Percentiles rank a stretch among this genome's conserved stretches.
Conservation (phyloP, 2,888 invertebrate species). For the Rhopalosiphum nymphaeae region DNA sequence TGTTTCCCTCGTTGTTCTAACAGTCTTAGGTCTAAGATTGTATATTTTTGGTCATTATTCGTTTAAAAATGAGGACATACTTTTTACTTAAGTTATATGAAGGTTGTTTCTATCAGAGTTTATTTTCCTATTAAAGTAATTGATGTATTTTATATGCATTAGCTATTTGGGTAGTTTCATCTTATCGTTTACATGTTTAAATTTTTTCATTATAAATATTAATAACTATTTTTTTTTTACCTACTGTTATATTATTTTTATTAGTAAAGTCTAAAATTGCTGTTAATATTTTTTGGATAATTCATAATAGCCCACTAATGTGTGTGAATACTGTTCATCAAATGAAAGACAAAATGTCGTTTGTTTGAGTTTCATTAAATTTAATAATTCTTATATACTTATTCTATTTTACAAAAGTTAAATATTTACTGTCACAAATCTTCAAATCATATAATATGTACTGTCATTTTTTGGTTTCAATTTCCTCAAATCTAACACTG, state of each 20-base stretch:
- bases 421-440: background rate
- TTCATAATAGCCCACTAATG: background rate
- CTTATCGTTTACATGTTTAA: background rate
- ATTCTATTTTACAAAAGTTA: background rate
- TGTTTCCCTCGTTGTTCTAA: background rate
- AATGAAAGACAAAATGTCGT: background rate
- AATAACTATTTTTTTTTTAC: background rate
- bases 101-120: background rate
- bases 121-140: background rate
- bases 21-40: background rate
- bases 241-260: background rate
- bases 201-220: background rate
- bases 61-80: background rate
- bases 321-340: background rate
- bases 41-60: background rate
- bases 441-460: background rate
- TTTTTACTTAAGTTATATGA: background rate
- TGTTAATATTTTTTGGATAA: background rate
- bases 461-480: background rate
- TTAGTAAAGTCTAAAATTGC: background rate
- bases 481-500: rapidly evolving
- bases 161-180: background rate
- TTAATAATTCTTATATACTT: background rate
- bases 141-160: background rate
- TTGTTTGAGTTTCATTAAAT: background rate